Conservation (phyloP, 1,140 invertebrate genomes). For the Venturia canescens region DNA sequence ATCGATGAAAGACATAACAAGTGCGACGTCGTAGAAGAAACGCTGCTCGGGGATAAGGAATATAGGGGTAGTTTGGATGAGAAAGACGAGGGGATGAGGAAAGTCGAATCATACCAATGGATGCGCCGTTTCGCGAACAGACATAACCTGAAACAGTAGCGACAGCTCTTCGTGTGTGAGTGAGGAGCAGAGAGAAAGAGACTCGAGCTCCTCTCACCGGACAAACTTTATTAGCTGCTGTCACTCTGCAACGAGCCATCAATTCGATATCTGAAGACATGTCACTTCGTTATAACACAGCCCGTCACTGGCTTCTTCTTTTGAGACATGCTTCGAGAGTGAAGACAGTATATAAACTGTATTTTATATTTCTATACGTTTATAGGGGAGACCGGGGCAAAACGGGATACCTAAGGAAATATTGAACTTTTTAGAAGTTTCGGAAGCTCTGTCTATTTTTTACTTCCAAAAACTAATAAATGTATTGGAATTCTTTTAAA, state of each 20-base stretch:
- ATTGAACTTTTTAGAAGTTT: no score
- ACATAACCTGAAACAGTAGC: slow-evolving; percentile 4
- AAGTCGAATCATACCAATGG: slow-evolving; percentile 27
- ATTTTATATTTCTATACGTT: no score
- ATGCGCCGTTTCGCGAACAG: neutral
- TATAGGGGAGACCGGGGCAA: no score
- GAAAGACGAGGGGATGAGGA: slow-evolving; percentile 4
- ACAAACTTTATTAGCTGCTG: slow-evolving; percentile 45
- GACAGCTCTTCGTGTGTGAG: neutral
- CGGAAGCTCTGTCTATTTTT: no score
- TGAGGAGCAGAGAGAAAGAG: neutral
- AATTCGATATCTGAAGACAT: slow-evolving; percentile 26
- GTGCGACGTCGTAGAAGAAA: neutral
- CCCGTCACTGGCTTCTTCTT: neutral
- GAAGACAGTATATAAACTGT: neutral
- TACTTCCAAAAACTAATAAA: no score
- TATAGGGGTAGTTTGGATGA: neutral
- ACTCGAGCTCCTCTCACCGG: neutral
- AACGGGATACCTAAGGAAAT: no score
- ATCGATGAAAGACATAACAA: neutral
- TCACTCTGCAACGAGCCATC: slow-evolving; percentile 38
- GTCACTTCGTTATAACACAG: slow-evolving; percentile 25
- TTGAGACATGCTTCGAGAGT: neutral
- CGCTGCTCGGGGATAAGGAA: neutral
- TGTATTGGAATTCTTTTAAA: no score